Base-by-base conservation (phyloP, 2,888 invertebrate genomes). In the Drosophila sordidula region DNA sequence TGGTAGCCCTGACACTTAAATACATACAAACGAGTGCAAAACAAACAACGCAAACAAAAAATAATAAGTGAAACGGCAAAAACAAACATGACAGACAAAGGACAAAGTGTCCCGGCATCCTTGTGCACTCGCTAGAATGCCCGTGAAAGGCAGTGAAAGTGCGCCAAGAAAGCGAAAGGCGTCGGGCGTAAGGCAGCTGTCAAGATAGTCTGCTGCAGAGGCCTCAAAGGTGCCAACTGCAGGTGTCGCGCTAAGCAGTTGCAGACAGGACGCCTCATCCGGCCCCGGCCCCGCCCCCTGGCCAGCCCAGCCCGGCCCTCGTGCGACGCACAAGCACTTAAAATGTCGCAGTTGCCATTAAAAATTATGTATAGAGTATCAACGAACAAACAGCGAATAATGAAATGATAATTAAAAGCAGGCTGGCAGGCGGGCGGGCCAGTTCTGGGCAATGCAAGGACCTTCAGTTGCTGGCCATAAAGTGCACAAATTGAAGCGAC, bases 391-490 rank as follows among this genome's bases (percentile, higher is more conserved):
- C 62, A 70, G 70, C 74, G 81, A 70, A 81, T 87, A 82, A 82
- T 84, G 75, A 80, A 84, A 84, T 87, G 81, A 82, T 82, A 87
- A 87, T 82, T 82, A 87, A 87, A 83, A 56, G 55, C 79, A 62
- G 56, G 47, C 79, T 50, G 62, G 47, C 44, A 18, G 11, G n/a
- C 32, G 3, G 26, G 32, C 61, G 57, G 66, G 41, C 29, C 39
- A 44, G 56, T 44, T 34, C 14, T 22, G 54, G 49, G 16, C 44
- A 26, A 57, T 59, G 59, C 38, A 62, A 66, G 66, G 56, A 64
- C 56, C 26, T 52, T 45, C 16, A 46, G 44, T 41, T 59, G 34
- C 18, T 54, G 67, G 51, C 70, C 69, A 72, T 86, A 76, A 82
- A 81, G 70, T 68, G 87, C 69, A 78, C 77, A 71, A 77, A 75